Evolutionary conservation across 2,888 invertebrate species (phyloP), one percentile per base, ranked within the genome.

Genomic region (Polydesmus complanatus): DNA sequence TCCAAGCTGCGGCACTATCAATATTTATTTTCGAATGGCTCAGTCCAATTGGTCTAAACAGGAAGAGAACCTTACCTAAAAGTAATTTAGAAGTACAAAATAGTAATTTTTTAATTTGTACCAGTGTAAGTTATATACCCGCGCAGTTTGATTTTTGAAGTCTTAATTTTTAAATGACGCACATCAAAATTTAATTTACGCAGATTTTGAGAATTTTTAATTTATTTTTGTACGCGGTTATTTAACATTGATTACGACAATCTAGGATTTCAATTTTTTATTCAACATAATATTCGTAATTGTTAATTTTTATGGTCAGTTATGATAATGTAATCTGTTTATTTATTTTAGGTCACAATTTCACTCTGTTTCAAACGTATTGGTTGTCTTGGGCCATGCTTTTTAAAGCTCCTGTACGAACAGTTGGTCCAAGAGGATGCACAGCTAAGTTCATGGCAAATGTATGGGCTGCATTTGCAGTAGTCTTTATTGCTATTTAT

Each of bases 381-480:
- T 98, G 98, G 98, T 81, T 98, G 65, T 97, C 98, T 23, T 98
- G 97, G 97, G 96, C 98, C n/a, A 95, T 97, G 63, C 80, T 95
- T 37, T 95, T 91, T 73, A 89, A 96, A 78, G 97, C 97, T 2
- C 92, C 96, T 47, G 97, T 97, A 1, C 93, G 94, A 72, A 92
- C 96, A 62, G 95, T 96, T 75, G 92, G 93, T 37, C 96, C 96
- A 1, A 79, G 91, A 69, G 94, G 95, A 51, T 57, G 37, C 27
- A 59, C 59, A n/a, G 57, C 62, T 18, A 26, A 56, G 52, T 59
- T 84, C 71, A 95, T 97, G 87, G 94, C 96, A 61, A 93, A 95
- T 72, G 90, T 95, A 68, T 96, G 95, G 95, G 94, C 94, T n/a
- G 86, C 94, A 81, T 98, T 98, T 75, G 95, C 97, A 60, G 91